phyloP scores from a whole-genome alignment of 2,888 invertebrate genomes.

The Melinaea marsaeus region DNA sequence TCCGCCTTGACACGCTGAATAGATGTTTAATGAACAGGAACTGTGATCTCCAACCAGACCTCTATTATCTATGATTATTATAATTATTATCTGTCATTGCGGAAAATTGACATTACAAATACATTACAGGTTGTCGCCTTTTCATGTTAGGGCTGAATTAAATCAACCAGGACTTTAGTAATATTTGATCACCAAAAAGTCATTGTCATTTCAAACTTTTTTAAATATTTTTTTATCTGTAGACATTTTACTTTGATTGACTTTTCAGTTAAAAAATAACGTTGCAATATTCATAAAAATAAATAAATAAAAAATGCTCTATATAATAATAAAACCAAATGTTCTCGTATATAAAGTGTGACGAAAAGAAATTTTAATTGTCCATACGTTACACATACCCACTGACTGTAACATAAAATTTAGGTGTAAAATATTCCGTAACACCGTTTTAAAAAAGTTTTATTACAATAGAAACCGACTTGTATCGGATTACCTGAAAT shows the following conservation, averaged over 20 bases:
- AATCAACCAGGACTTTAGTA: neutral
- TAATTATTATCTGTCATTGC: conserved; percentile 2
- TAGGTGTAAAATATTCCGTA: conserved; percentile 5
- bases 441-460: conserved; percentile 1
- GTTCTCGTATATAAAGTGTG: no score
- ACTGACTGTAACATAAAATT: conserved; percentile 21
- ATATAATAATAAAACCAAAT: no score
- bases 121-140: neutral
- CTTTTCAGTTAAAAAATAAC: no score
- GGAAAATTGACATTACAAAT: neutral
- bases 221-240: no score
- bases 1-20: conserved; percentile 21
- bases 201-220: no score
- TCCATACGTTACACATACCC: conserved; percentile 21
- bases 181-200: no score
- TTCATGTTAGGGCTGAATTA: neutral
- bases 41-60: conserved; percentile 3
- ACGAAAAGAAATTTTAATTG: conserved; percentile 13
- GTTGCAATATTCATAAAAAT: no score
- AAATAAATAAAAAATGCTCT: no score
- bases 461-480: neutral
- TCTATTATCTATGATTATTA: conserved; percentile 3
- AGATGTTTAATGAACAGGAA: conserved; percentile 19
- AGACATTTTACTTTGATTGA: no score
- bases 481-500: conserved; percentile 5